These are phyloP conservation scores for Leptocoma aspasia DNA, from an alignment of 2,113 vertebrate species.

Conservation along the genomic window DNA sequence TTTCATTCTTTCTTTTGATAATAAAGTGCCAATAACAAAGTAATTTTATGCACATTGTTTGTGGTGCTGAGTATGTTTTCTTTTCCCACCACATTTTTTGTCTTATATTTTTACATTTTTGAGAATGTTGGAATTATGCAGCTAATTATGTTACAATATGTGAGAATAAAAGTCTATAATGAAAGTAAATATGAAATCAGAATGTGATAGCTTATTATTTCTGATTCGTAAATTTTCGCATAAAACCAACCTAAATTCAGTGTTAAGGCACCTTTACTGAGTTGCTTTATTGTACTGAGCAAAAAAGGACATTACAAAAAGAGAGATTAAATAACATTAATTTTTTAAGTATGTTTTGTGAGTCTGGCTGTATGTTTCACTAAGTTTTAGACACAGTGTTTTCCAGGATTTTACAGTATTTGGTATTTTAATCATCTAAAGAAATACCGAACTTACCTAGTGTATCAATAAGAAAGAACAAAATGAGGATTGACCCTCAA, in stretches of 20 bases:
- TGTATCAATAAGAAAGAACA: not conserved
- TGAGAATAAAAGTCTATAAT: not conserved
- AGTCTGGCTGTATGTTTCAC: not conserved
- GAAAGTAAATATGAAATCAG: not conserved
- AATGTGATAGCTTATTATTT: not conserved
- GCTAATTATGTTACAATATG: not conserved
- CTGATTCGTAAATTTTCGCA: not conserved
- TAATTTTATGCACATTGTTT: not conserved
- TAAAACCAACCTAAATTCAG: not conserved
- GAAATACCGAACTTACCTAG: not conserved
- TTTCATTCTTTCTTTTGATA: not conserved
- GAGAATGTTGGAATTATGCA: not conserved
- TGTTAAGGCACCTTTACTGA: not conserved
- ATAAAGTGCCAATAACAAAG: not conserved
- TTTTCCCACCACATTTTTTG: not conserved
- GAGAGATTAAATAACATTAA: not conserved
- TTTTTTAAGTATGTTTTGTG: not conserved
- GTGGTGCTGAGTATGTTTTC: not conserved
- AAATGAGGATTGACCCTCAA: not conserved
- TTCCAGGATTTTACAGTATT: not conserved
- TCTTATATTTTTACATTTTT: not conserved
- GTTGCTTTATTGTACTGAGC: not conserved
- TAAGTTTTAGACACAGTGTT: not conserved
- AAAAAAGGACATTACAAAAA: not conserved
- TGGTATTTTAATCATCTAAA: not conserved